phyloP scores from a whole-genome alignment of 2,113 vertebrate genomes.

The Laticauda colubrina region DNA sequence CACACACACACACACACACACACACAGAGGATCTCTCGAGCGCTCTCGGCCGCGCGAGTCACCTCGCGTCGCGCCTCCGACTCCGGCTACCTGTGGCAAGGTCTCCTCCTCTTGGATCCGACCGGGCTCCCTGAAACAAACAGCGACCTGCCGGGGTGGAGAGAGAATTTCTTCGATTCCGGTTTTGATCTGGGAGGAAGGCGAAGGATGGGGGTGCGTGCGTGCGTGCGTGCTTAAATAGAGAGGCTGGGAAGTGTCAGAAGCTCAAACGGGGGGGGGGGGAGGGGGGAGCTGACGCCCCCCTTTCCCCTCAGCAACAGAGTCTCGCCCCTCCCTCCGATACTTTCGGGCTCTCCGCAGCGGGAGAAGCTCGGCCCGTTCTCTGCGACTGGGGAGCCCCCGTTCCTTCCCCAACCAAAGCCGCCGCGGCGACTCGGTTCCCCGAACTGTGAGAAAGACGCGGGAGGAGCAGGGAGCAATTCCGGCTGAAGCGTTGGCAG shows the following conservation, averaged over 20 bases:
- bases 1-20: no score
- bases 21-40: no score
- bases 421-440: neutral
- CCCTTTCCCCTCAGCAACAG: neutral
- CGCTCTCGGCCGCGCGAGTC: neutral
- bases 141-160: neutral
- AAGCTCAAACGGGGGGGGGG: neutral
- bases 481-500: neutral
- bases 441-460: neutral
- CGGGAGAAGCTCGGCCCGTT: neutral
- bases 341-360: slow-evolving; percentile 1
- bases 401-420: neutral
- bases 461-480: neutral
- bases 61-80: neutral
- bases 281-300: neutral
- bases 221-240: neutral
- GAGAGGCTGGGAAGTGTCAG: neutral
- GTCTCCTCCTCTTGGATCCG: neutral
- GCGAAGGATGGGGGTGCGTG: neutral
- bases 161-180: neutral
- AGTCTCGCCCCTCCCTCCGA: neutral
- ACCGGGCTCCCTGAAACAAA: neutral
- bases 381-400: neutral
- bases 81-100: neutral
- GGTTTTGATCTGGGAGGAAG: neutral